Conservation (phyloP, 2,797 vertebrate genomes). For the Galaxias olidus region DNA sequence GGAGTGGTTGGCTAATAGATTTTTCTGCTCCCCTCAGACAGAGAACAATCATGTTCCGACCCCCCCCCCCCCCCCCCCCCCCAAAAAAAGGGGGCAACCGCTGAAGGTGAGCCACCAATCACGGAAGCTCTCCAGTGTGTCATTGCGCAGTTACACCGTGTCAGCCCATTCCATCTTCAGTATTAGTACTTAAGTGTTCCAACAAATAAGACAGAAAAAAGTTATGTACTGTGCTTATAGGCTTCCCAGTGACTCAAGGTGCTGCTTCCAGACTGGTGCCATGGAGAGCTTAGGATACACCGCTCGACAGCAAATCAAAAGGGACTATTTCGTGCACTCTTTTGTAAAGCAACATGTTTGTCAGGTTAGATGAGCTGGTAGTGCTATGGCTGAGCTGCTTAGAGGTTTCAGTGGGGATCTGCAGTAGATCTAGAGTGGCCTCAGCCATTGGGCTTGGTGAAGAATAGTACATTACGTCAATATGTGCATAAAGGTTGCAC, state of each 20-base stretch:
- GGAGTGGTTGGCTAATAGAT: slow-evolving; percentile 6
- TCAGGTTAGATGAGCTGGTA: slow-evolving; percentile 19
- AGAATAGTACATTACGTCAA: neutral
- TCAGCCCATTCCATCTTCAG: neutral
- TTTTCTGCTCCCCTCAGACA: neutral
- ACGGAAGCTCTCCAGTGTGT: too few relatives aligned
- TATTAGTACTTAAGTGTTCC: neutral
- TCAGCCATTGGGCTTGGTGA: neutral
- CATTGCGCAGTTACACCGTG: too few relatives aligned
- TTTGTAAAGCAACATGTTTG: slow-evolving; percentile 2
- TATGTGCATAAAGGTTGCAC: too few relatives aligned
- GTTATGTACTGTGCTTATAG: neutral
- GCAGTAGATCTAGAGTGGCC: neutral
- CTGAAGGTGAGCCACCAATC: slow-evolving; percentile 2
- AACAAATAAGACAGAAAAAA: neutral
- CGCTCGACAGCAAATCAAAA: slow-evolving; percentile 22
- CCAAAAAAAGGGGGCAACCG: too few relatives aligned
- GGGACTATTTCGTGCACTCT: slow-evolving; percentile 22
- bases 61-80: too few relatives aligned
- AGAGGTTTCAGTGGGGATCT: neutral
- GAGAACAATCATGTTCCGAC: slow-evolving; percentile 1
- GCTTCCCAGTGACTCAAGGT: slow-evolving; percentile 6
- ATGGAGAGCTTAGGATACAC: slow-evolving; percentile 18
- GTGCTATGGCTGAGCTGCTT: neutral
- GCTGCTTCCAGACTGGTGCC: neutral